Evolutionary conservation across 2,888 invertebrate genomes (phyloP), one percentile per base, ranked within the genome.

Genomic region (Andrena fulva): DNA sequence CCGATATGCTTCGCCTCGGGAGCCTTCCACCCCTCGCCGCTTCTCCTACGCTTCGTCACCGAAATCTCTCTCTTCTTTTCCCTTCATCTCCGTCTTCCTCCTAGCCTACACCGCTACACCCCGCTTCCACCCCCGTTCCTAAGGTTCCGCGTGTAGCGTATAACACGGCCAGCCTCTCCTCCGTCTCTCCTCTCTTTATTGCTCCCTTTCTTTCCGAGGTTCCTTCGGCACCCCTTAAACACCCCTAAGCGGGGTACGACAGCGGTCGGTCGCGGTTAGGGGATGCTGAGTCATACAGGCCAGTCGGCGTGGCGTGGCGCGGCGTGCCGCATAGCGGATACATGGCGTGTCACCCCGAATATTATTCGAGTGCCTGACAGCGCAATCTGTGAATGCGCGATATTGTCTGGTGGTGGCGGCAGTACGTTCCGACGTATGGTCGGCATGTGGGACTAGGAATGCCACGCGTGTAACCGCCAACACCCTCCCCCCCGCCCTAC

Each of bases 341-440:
- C 88, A 86, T 86, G 85, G 87, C 88, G 85, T 84, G 91, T 92
- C 91, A 91, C 90, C 90, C 91, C 89, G 92, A 91, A 92, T 92
- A 92, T 92, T 92, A 92, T 92, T 92, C 91, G 91, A 87, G 88
- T 86, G 89, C 86, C 91, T 91, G 92, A 91, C 90, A 91, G 90
- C 90, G 91, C 92, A 92, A 92, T 92, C 92, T 92, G 92, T 90
- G 92, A 92, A 92, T 91, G 91, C 91, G 90, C 89, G 91, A 92
- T 91, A 92, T 91, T 90, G 88, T 88, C 88, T 88, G 86, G 54
- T 76, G 70, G 62, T 74, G 79, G 75, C 60, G 56, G 67, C 62
- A 27, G 74, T 72, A 71, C 82, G 79, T 67, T 77, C 85, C 85
- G 76, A 74, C 68, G 73, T 75, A 54, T 72, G 62, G 60, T 48